Conservation (phyloP, 2,113 vertebrate species). For the Cercopithecus mona region DNA sequence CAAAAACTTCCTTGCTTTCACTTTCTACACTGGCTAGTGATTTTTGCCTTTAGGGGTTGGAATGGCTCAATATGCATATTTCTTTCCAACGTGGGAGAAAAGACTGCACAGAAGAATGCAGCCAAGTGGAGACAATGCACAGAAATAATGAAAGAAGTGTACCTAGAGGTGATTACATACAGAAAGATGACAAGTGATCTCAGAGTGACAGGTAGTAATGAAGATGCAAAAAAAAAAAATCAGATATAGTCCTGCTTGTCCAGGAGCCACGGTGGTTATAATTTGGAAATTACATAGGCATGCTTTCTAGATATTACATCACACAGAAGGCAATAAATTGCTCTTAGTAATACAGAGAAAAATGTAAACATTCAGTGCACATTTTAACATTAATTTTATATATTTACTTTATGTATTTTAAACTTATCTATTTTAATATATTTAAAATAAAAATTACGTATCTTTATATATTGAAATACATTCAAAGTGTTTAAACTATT, state of each 20-base stretch:
- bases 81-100: background rate
- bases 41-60: background rate
- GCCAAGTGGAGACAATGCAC: background rate
- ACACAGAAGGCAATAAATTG: background rate
- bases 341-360: background rate
- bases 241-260: background rate
- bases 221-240: background rate
- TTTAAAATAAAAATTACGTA: background rate
- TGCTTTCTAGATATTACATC: background rate
- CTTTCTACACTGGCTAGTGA: background rate
- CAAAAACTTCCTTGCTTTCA: background rate
- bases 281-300: background rate
- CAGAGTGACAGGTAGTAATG: background rate
- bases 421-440: background rate
- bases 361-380: background rate
- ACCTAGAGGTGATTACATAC: background rate
- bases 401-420: background rate
- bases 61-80: background rate
- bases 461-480: background rate
- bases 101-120: background rate
- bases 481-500: background rate
- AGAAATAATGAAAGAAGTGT: background rate
- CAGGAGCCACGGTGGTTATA: background rate
- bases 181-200: background rate
- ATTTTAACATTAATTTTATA: background rate